phyloP scores from a whole-genome alignment of 2,113 vertebrate genomes.

The Mormyrus iriodes region DNA sequence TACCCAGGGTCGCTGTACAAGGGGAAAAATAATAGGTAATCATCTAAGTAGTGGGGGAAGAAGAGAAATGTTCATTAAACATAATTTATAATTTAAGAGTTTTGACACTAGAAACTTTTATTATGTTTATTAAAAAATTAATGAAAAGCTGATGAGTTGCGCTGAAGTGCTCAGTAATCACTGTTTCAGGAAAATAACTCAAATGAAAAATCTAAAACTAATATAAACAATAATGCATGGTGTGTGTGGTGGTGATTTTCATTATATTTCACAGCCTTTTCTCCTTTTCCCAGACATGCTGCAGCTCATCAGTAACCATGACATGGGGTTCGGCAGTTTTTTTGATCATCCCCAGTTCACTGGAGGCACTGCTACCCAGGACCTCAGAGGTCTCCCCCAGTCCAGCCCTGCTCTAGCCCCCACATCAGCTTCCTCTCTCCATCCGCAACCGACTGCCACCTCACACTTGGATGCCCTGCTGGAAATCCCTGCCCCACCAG shows the following conservation, averaged over 20 bases:
- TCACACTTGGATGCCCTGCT: constrained; percentile 66
- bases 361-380: constrained; percentile 38
- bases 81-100: neutral
- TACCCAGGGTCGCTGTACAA: neutral
- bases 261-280: neutral
- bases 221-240: neutral
- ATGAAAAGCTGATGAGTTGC: neutral
- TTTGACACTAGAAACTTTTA: neutral
- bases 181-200: neutral
- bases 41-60: neutral
- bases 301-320: constrained; percentile 82
- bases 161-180: neutral
- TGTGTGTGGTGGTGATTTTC: neutral
- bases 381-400: constrained; percentile 43
- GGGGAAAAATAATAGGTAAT: neutral
- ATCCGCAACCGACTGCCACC: constrained; percentile 50
- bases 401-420: constrained; percentile 25
- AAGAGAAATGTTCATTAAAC: neutral
- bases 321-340: constrained; percentile 75
- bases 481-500: constrained; percentile 58
- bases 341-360: constrained; percentile 67
- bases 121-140: neutral
- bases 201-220: neutral
- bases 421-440: constrained; percentile 41
- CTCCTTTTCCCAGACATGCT: constrained; percentile 77